These are phyloP conservation scores for Hephaestus fuliginosus DNA, from an alignment of 2,797 vertebrate genomes.

Conservation along the genomic window DNA sequence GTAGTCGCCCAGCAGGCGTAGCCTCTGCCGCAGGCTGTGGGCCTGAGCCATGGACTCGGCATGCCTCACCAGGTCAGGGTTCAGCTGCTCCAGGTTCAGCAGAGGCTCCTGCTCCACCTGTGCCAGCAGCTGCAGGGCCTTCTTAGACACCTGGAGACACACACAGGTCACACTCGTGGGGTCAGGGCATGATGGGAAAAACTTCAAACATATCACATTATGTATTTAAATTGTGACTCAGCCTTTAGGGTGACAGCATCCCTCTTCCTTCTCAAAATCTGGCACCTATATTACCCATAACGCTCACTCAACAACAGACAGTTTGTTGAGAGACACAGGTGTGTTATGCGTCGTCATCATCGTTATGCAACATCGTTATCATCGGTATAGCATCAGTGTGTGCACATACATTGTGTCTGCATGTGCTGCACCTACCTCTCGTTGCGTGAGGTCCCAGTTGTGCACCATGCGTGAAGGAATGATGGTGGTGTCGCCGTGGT, in stretches of 20 bases:
- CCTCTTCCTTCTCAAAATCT: too few species aligned
- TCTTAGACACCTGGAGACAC: constrained; percentile 88
- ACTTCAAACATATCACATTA: not conserved
- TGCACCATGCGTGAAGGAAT: constrained; percentile 96
- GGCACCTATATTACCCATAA: not conserved
- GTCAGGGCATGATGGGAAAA: not conserved
- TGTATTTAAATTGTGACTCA: not conserved
- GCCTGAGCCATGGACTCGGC: constrained; percentile 87
- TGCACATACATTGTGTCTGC: not conserved
- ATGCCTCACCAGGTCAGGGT: constrained; percentile 89
- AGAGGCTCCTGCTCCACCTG: constrained; percentile 91
- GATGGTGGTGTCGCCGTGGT: constrained; percentile 88
- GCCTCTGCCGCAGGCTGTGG: constrained; percentile 85
- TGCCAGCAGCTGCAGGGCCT: constrained; percentile 88
- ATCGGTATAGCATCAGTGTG: too few species aligned
- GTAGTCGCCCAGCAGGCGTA: constrained; percentile 94
- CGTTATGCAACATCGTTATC: too few species aligned
- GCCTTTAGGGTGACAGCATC: not conserved
- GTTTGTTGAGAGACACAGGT: too few species aligned
- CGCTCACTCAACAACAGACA: too few species aligned
- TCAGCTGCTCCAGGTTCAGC: constrained; percentile 91
- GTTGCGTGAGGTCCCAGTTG: constrained; percentile 93
- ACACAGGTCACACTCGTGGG: not conserved
- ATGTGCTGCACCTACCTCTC: constrained; percentile 83
- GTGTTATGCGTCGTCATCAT: too few species aligned